Conservation (phyloP, 2,888 invertebrate genomes). For the Parelbella ahira region DNA sequence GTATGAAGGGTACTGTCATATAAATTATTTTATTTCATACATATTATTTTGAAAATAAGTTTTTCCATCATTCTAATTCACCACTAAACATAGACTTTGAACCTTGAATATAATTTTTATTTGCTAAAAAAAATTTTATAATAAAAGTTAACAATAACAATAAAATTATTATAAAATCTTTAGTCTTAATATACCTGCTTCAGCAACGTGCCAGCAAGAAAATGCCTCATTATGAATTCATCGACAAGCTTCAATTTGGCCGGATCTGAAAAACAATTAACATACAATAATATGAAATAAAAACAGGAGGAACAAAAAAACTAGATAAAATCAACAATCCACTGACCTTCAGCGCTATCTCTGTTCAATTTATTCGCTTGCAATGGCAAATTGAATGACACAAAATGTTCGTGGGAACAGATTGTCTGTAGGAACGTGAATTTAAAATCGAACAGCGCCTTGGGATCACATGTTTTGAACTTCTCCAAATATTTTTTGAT, state of each 20-base stretch:
- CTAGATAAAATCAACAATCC: neutral
- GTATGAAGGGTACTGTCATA: no score
- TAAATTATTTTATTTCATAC: no score
- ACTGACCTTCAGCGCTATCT: constrained; percentile 60
- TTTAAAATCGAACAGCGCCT: constrained; percentile 93
- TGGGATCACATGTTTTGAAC: constrained; percentile 89
- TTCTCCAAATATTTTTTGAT: constrained; percentile 93
- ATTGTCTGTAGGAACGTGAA: constrained; percentile 94
- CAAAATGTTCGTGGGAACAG: constrained; percentile 96
- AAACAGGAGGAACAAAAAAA: constrained; percentile 2
- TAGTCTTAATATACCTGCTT: constrained; percentile 77
- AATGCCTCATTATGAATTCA: constrained; percentile 95
- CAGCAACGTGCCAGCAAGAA: constrained; percentile 91
- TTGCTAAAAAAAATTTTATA: no score
- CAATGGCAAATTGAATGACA: constrained; percentile 95
- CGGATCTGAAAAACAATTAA: constrained; percentile 57
- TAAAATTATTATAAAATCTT: no score
- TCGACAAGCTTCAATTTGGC: constrained; percentile 83
- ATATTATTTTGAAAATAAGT: no score
- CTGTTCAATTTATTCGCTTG: constrained; percentile 78
- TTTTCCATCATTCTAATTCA: no score
- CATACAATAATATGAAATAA: constrained; percentile 22
- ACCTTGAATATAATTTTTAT: no score
- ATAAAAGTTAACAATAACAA: no score
- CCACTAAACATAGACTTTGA: no score